Percentiles rank a stretch among this genome's conserved stretches.
phyloP scores from a whole-genome alignment of 1,140 invertebrate species.

The Manduca sexta region DNA sequence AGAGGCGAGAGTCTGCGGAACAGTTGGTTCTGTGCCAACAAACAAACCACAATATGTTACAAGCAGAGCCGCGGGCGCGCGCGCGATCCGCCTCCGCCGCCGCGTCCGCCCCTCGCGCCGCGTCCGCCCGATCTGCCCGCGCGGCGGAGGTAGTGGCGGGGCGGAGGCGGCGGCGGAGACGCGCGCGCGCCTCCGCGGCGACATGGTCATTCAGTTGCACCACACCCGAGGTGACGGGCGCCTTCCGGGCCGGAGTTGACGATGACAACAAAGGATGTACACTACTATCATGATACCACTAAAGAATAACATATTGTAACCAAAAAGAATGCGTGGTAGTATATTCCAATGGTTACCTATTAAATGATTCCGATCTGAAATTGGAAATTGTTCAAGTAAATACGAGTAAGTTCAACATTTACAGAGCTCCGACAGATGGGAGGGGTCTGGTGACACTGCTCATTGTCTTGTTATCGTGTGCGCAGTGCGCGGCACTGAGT shows the following conservation, averaged over 20 bases:
- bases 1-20: slow-evolving; percentile 67
- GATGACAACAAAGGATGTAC: slow-evolving; percentile 48
- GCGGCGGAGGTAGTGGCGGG: not conserved
- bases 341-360: slow-evolving; percentile 69
- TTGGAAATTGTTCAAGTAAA: slow-evolving; percentile 68
- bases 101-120: too few species aligned
- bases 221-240: slow-evolving; percentile 28
- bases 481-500: too few species aligned
- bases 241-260: slow-evolving; percentile 33
- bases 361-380: slow-evolving; percentile 75
- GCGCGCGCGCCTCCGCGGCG: slow-evolving; percentile 1
- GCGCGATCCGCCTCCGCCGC: not conserved
- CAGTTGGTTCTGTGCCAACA: slow-evolving; percentile 68
- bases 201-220: slow-evolving; percentile 1
- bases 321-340: slow-evolving; percentile 37
- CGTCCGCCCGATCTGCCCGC: too few species aligned
- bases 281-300: slow-evolving; percentile 56
- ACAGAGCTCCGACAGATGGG: too few species aligned
- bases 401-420: slow-evolving; percentile 23
- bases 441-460: too few species aligned
- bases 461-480: too few species aligned
- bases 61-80: slow-evolving; percentile 36
- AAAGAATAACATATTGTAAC: slow-evolving; percentile 41
- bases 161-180: not conserved
- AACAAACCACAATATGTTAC: slow-evolving; percentile 66